Conservation (phyloP, 2,888 invertebrate genomes). For the Conomelus anceps region DNA sequence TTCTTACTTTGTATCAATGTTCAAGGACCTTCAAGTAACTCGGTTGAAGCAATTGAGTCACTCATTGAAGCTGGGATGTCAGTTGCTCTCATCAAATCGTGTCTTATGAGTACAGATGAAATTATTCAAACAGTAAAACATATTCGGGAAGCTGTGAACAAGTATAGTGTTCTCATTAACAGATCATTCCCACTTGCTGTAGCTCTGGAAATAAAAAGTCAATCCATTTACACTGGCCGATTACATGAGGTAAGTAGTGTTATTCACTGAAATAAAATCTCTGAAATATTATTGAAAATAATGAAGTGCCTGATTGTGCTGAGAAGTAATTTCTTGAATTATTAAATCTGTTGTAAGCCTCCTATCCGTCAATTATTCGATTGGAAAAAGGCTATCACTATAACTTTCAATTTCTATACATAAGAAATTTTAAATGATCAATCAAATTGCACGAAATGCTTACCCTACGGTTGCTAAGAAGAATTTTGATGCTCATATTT, state of each 20-base stretch:
- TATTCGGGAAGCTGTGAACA: slow-evolving; percentile 46
- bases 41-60: slow-evolving; percentile 42
- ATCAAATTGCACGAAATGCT: too few species aligned
- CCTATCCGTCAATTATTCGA: too few species aligned
- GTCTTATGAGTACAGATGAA: slow-evolving; percentile 44
- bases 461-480: too few species aligned
- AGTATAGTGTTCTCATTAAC: slow-evolving; percentile 47
- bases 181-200: slow-evolving; percentile 47
- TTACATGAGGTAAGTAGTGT: slow-evolving; percentile 32
- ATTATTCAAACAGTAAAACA: slow-evolving; percentile 45
- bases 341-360: too few species aligned
- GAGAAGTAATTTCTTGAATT: too few species aligned
- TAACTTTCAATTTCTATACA: too few species aligned
- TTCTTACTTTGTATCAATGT: background rate
- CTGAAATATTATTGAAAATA: too few species aligned
- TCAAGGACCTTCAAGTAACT: slow-evolving; percentile 16
- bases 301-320: too few species aligned
- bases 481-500: too few species aligned
- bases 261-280: too few species aligned
- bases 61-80: slow-evolving; percentile 52
- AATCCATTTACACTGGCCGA: slow-evolving; percentile 37
- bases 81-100: slow-evolving; percentile 46
- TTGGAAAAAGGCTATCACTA: too few species aligned
- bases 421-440: too few species aligned
- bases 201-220: slow-evolving; percentile 36